These are phyloP conservation scores for Tethya wilhelma DNA, from an alignment of 37 sponge, comb jelly and placozoan genomes.

Conservation along the genomic window DNA sequence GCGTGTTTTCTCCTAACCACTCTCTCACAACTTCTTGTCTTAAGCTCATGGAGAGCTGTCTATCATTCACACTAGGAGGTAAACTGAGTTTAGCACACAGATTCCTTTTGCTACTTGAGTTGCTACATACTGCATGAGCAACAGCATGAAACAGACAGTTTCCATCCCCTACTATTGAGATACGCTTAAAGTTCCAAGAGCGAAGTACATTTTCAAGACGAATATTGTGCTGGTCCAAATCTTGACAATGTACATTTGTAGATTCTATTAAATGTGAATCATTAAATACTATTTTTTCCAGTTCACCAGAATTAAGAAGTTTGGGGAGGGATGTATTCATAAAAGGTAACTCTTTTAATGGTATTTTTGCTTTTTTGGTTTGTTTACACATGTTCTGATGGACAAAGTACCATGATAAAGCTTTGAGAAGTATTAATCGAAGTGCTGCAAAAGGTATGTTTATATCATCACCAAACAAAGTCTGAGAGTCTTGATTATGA, in stretches of 20 bases:
- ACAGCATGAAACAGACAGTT: neutral
- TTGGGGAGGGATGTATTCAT: neutral
- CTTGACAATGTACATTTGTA: neutral
- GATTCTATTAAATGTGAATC: neutral
- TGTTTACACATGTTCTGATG: neutral
- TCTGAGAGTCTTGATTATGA: neutral
- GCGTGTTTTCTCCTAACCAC: neutral
- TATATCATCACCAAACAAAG: neutral
- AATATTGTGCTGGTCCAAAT: neutral
- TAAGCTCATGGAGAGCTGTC: neutral
- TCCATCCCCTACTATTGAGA: neutral
- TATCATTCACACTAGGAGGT: neutral
- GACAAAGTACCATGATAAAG: neutral
- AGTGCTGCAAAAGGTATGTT: neutral
- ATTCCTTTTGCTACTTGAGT: neutral
- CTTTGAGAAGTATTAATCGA: neutral
- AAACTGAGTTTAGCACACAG: neutral
- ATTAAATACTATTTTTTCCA: neutral
- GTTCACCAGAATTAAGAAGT: neutral
- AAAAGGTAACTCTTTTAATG: neutral
- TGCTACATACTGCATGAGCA: neutral
- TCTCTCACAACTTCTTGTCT: neutral
- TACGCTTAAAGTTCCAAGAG: neutral
- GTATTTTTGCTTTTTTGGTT: neutral
- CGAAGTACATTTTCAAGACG: neutral